These are phyloP conservation scores for Xenopus borealis DNA, from an alignment of 2,113 vertebrate genomes.

Conservation along the genomic window DNA sequence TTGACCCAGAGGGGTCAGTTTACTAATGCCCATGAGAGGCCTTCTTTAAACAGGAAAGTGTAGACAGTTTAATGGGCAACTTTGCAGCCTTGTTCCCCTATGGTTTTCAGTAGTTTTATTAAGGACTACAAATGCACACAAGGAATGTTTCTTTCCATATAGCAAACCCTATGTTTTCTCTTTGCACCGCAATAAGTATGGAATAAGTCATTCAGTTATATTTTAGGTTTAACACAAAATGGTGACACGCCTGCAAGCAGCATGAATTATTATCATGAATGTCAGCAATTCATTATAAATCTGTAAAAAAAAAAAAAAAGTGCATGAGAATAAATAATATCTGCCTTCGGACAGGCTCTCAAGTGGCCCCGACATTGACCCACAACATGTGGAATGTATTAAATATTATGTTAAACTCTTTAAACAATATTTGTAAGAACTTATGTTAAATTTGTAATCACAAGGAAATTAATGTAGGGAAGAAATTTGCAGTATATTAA, in stretches of 20 bases:
- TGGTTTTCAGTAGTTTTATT: constrained; percentile 62
- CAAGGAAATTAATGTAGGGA: too few relatives aligned
- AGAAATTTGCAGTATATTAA: too few relatives aligned
- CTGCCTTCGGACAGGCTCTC: too few relatives aligned
- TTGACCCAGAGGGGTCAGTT: constrained; percentile 62
- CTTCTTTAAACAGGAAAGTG: constrained; percentile 74
- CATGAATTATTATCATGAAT: not conserved
- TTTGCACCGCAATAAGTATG: constrained; percentile 5
- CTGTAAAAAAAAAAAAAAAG: not conserved
- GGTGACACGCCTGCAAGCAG: not conserved
- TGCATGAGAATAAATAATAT: not conserved
- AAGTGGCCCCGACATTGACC: too few relatives aligned
- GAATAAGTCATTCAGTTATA: not conserved
- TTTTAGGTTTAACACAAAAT: not conserved
- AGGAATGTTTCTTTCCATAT: constrained; percentile 39
- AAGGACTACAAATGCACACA: constrained; percentile 52
- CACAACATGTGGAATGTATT: too few relatives aligned
- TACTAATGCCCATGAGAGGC: constrained; percentile 63
- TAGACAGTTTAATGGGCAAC: constrained; percentile 74
- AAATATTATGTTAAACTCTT: too few relatives aligned
- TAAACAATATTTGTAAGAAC: too few relatives aligned
- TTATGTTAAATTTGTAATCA: too few relatives aligned
- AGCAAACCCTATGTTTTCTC: constrained; percentile 9
- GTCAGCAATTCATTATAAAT: not conserved
- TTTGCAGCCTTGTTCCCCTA: constrained; percentile 64